Evolutionary conservation across 2,113 vertebrate genomes (phyloP), one percentile per base, ranked within the genome.

Genomic region (Trachemys scripta): DNA sequence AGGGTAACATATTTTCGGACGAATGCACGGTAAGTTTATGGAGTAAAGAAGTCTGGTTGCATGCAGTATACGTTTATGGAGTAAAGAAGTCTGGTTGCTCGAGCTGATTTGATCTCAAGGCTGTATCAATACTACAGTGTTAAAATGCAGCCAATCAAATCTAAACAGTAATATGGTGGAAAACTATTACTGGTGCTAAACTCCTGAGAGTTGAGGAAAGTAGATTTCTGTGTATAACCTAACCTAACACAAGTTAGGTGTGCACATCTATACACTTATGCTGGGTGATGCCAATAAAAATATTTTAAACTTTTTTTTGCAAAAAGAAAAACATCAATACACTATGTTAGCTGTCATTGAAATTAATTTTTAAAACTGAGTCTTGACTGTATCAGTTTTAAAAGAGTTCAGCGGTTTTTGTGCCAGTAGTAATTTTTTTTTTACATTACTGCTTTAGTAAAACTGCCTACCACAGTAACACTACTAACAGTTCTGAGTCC

Each of bases 291-390:
- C 25, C 25, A 84, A 2, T 29, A 53, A 38, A 78, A 91, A 35
- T 42, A 5, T 45, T 86, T 94, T 45, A 53, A 25, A 14, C 90
- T 97, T 94, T 92, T 92, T 50, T 54, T 95, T 86, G 11, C 35
- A 91, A 84, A 89, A 94, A 93, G 90, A 45, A 27, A 85, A 75
- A 57, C 6, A 92, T 45, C 85, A 92, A 22, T 25, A 75, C 31
- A 51, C 88, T 93, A 42, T 83, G 45, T 84, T 75, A 91, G 92
- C 95, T 97, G 78, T 92, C 80, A 96, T 92, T 87, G 84, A 88
- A 95, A 96, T 95, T 31, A 54, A 87, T 94, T 56, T 94, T 90
- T 82, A 92, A 35, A 65, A 62, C 29, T 13, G 42, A 53, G 14
- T 88, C 54, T 85, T 56, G 38, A 90, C 62, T 80, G 25, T 35